phyloP scores from a whole-genome alignment of 2,113 vertebrate genomes.

The Pygoscelis adeliae region DNA sequence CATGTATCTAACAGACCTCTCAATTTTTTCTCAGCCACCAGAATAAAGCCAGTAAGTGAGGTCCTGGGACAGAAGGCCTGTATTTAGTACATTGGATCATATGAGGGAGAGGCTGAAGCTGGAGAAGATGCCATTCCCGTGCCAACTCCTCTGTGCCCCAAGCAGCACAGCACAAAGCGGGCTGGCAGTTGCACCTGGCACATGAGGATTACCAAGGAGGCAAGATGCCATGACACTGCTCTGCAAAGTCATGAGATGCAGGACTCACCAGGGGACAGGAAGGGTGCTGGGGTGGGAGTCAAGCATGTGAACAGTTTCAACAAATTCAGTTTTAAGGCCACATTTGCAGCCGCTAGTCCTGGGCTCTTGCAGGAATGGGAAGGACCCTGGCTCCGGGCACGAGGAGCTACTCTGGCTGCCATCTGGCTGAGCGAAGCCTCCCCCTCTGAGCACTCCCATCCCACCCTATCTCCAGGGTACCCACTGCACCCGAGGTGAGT shows the following conservation, averaged over 20 bases:
- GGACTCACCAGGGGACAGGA: neutral
- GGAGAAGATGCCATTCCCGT: neutral
- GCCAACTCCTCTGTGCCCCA: accelerated
- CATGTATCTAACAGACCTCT: neutral
- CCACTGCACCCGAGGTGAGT: neutral
- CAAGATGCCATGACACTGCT: neutral
- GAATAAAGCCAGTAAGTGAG: neutral
- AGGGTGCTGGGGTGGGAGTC: neutral
- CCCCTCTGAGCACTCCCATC: neutral
- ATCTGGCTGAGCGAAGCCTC: accelerated
- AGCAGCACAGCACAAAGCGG: neutral
- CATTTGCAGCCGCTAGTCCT: accelerated
- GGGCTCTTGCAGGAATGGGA: neutral
- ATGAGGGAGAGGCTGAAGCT: neutral
- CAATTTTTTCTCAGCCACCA: neutral
- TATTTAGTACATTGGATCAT: neutral
- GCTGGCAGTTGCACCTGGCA: neutral
- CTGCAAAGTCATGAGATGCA: neutral
- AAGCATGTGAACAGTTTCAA: neutral
- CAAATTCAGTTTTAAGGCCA: neutral
- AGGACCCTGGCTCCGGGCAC: neutral
- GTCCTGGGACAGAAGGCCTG: neutral
- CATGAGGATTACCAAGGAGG: neutral
- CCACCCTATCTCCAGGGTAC: neutral
- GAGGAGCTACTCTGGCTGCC: neutral